A percentile compares a stretch with the other conserved stretches of the same genome.
Conservation (phyloP, 2,888 invertebrate species). For the Xanthorhoe spadicearia region DNA sequence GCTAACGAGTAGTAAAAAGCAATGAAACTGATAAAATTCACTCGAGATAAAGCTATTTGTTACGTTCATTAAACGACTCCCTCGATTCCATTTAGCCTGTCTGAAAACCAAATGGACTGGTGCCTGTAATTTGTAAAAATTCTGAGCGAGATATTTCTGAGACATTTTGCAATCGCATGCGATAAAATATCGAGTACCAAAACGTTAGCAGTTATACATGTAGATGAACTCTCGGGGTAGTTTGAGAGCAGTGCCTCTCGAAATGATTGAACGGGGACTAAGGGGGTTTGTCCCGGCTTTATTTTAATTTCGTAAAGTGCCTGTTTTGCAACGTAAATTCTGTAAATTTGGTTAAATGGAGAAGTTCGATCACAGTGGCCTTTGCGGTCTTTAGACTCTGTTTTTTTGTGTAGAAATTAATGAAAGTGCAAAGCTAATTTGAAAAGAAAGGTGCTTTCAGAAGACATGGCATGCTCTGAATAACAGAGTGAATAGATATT, state of each 20-base stretch:
- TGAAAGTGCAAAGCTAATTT: slow-evolving; percentile 46
- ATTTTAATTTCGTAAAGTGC: slow-evolving; percentile 84
- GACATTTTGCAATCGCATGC: slow-evolving; percentile 38
- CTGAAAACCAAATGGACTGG: slow-evolving; percentile 34
- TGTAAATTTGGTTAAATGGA: slow-evolving; percentile 58
- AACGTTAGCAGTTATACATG: slow-evolving; percentile 53
- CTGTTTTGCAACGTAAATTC: slow-evolving; percentile 78
- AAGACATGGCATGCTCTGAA: slow-evolving; percentile 52
- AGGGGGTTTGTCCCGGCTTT: slow-evolving; percentile 75
- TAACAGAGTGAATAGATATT: slow-evolving; percentile 38
- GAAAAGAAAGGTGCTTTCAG: slow-evolving; percentile 48
- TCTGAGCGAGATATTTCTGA: slow-evolving; percentile 8
- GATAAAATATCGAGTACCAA: slow-evolving; percentile 55
- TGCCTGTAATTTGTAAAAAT: slow-evolving; percentile 25
- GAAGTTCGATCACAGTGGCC: slow-evolving; percentile 58
- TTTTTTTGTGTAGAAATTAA: slow-evolving; percentile 45
- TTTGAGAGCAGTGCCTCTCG: slow-evolving; percentile 73
- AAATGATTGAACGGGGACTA: slow-evolving; percentile 83
- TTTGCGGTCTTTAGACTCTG: slow-evolving; percentile 57
- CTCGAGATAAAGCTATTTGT: slow-evolving; percentile 37
- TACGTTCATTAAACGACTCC: slow-evolving; percentile 36
- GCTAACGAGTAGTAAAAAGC: slow-evolving; percentile 37
- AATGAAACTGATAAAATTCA: slow-evolving; percentile 44
- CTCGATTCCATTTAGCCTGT: slow-evolving; percentile 39
- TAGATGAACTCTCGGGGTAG: slow-evolving; percentile 72